Percentiles rank a stretch among this genome's conserved stretches.
phyloP scores from a whole-genome alignment of 2,113 vertebrate genomes.

The Pomatorhinus ruficollis region DNA sequence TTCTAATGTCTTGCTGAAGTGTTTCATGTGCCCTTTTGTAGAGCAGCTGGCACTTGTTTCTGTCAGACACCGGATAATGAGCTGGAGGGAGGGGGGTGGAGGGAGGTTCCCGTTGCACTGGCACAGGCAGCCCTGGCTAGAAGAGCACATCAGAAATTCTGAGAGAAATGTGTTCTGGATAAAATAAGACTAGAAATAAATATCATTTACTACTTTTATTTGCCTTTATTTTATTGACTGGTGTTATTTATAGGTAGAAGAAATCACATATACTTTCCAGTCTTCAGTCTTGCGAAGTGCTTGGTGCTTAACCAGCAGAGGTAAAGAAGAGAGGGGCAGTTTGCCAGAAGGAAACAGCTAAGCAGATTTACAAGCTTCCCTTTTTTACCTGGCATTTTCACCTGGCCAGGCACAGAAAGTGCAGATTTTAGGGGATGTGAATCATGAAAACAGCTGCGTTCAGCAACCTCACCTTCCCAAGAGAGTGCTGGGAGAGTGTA shows the following conservation, averaged over 20 bases:
- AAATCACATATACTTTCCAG: neutral
- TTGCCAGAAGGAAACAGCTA: constrained; percentile 21
- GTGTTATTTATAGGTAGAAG: neutral
- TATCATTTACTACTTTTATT: constrained; percentile 8
- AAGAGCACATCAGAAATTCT: neutral
- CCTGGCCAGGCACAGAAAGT: neutral
- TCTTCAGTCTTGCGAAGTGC: neutral
- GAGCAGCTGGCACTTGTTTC: constrained; percentile 35
- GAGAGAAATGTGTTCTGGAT: neutral
- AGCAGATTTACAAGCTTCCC: constrained; percentile 18
- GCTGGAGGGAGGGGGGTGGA: neutral
- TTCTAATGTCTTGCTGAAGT: constrained; percentile 1
- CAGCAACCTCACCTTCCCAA: constrained; percentile 14
- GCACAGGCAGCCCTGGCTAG: neutral
- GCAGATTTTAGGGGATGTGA: constrained; percentile 5
- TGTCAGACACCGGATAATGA: constrained; percentile 34
- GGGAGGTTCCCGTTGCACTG: neutral
- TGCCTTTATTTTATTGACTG: constrained; percentile 26
- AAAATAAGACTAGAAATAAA: constrained; percentile 35
- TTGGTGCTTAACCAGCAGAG: neutral
- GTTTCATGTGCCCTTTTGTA: constrained; percentile 30
- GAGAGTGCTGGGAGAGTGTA: constrained; percentile 23
- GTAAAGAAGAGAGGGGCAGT: neutral
- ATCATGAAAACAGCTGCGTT: constrained; percentile 47
- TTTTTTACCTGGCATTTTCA: constrained; percentile 9